phyloP scores from a whole-genome alignment of 2,113 vertebrate species.

The Dromas ardeola region DNA sequence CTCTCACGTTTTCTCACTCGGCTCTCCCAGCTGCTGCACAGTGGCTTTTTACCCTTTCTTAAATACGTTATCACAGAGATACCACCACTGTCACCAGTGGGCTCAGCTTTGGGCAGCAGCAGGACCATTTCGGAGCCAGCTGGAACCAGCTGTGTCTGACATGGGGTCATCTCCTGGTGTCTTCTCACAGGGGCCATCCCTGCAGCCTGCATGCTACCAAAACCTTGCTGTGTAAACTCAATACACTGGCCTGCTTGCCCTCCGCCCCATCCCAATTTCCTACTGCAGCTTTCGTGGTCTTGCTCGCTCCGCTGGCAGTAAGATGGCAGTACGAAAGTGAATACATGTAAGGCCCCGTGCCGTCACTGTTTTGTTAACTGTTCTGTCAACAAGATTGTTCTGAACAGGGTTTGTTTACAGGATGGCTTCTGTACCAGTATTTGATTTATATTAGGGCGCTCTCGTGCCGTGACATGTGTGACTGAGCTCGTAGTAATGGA shows the following conservation, averaged over 20 bases:
- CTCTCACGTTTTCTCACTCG: neutral
- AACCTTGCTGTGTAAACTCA: neutral
- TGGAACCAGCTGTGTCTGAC: neutral
- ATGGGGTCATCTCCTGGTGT: neutral
- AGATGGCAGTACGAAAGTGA: neutral
- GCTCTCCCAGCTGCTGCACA: neutral
- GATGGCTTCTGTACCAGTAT: conserved; percentile 1
- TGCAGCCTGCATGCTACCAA: neutral
- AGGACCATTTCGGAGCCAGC: neutral
- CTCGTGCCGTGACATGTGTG: neutral
- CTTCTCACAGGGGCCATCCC: neutral
- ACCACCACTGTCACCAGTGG: neutral
- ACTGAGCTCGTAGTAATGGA: neutral
- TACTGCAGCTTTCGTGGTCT: neutral
- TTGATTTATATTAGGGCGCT: neutral
- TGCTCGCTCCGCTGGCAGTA: neutral
- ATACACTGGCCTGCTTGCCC: neutral
- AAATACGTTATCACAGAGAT: neutral
- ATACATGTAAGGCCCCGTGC: neutral
- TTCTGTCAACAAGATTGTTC: conserved; percentile 12
- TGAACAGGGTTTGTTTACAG: conserved; percentile 12
- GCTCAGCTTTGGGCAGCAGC: neutral
- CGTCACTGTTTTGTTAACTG: neutral
- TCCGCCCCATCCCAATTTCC: neutral
- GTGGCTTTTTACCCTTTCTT: neutral